Conservation (phyloP, 2,888 invertebrate species). For the Cerastis leucographa region DNA sequence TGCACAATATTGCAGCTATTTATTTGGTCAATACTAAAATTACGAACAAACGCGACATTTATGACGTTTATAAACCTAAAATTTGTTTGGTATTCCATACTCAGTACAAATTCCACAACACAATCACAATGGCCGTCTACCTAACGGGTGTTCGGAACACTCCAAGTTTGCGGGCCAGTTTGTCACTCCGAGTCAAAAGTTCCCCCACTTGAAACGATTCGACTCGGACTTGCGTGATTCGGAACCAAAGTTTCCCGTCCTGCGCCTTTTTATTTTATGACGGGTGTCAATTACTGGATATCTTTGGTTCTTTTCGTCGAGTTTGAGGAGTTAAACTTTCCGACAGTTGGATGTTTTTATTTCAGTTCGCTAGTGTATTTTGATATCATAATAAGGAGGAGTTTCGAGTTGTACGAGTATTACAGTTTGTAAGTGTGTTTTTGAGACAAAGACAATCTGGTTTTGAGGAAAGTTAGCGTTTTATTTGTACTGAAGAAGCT, state of each 20-base stretch:
- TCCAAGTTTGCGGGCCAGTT: constrained; percentile 74
- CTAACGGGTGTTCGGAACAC: constrained; percentile 68
- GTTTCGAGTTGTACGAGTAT: constrained; percentile 51
- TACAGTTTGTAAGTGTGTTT: constrained; percentile 56
- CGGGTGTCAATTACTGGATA: constrained; percentile 77
- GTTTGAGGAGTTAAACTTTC: constrained; percentile 68
- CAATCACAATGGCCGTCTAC: constrained; percentile 60
- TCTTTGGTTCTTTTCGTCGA: constrained; percentile 72
- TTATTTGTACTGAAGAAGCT: constrained; percentile 50
- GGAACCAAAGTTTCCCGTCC: constrained; percentile 70
- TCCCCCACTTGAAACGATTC: constrained; percentile 70
- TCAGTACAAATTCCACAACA: constrained; percentile 57
- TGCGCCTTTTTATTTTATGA: constrained; percentile 76
- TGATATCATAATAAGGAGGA: constrained; percentile 64
- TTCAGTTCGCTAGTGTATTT: constrained; percentile 63
- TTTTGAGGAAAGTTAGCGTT: constrained; percentile 46
- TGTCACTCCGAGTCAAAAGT: constrained; percentile 78
- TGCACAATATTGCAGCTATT: constrained; percentile 16
- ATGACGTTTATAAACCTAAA: constrained; percentile 43
- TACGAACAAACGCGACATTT: constrained; percentile 41
- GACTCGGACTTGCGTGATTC: constrained; percentile 70
- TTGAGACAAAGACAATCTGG: constrained; percentile 54
- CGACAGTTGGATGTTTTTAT: constrained; percentile 61
- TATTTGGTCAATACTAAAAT: constrained; percentile 31
- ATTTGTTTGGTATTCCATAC: constrained; percentile 46